Conservation (phyloP, 2,797 vertebrate genomes). For the Pseudochaenichthys georgianus region DNA sequence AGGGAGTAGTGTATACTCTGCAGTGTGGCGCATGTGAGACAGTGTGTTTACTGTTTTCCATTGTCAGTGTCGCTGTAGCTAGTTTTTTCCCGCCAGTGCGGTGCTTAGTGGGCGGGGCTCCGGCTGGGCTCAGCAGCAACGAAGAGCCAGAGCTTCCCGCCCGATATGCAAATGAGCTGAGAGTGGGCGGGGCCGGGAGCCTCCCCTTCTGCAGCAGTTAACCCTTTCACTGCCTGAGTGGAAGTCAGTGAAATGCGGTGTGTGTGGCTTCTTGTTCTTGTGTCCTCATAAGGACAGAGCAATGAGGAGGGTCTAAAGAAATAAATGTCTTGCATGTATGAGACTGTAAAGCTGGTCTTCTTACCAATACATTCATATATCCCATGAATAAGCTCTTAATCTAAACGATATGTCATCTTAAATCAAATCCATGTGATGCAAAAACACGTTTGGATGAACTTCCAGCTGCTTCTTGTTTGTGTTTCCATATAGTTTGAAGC, state of each 20-base stretch:
- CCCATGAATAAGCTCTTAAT: constrained; percentile 1
- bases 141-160: constrained; percentile 75
- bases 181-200: constrained; percentile 46
- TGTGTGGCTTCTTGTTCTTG: background rate
- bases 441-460: background rate
- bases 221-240: constrained; percentile 63
- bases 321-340: background rate
- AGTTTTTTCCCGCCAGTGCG: constrained; percentile 86
- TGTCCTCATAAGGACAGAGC: background rate
- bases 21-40: constrained; percentile 45
- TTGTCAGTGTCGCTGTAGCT: constrained; percentile 61
- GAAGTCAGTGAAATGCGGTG: background rate
- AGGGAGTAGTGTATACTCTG: constrained; percentile 41
- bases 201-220: constrained; percentile 71
- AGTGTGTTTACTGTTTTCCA: constrained; percentile 48
- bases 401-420: background rate
- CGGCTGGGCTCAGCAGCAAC: constrained; percentile 65
- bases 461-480: background rate
- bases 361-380: background rate
- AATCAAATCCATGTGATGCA: background rate
- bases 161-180: constrained; percentile 66
- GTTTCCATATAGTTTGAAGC: background rate
- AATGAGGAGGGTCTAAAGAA: background rate
- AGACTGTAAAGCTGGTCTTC: too few relatives aligned
- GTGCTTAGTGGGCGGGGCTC: constrained; percentile 77